Conservation (phyloP, 53 echinoderm and acorn worm species). For the Paracentrotus lividus region DNA sequence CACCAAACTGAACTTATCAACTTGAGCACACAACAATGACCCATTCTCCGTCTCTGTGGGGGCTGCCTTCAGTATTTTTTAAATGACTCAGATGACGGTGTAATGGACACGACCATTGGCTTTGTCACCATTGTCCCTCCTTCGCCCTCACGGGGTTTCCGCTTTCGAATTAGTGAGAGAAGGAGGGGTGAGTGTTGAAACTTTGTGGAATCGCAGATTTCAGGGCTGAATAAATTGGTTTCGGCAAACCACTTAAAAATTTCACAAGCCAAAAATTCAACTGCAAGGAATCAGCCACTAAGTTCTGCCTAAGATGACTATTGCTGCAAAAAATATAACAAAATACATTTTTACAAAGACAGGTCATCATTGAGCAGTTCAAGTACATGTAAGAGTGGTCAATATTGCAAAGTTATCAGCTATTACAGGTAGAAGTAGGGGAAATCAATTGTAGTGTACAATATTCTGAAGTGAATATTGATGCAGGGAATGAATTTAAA, state of each 20-base stretch:
- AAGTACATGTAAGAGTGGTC: too few species aligned
- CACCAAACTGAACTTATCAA: conserved; percentile 27
- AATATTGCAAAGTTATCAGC: too few species aligned
- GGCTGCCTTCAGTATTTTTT: conserved; percentile 14
- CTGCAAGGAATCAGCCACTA: not conserved
- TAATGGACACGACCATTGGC: conserved; percentile 35
- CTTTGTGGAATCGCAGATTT: not conserved
- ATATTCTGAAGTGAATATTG: not conserved
- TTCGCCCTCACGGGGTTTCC: conserved; percentile 23
- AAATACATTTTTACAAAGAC: too few species aligned
- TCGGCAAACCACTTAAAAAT: not conserved
- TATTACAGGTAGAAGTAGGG: too few species aligned
- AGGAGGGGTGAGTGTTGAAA: not conserved
- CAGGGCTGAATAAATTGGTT: not conserved
- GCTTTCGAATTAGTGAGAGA: not conserved
- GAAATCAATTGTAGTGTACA: too few species aligned
- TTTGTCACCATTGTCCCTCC: conserved; percentile 36
- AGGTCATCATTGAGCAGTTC: too few species aligned
- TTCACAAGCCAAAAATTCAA: not conserved
- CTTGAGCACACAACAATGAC: conserved; percentile 10
- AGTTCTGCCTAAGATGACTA: not conserved
- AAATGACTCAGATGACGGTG: conserved; percentile 30
- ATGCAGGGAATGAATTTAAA: not conserved
- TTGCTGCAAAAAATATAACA: not conserved
- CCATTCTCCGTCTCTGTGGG: conserved; percentile 7